Base-by-base conservation (phyloP, 2,113 vertebrate genomes). In the Halichoeres trimaculatus region DNA sequence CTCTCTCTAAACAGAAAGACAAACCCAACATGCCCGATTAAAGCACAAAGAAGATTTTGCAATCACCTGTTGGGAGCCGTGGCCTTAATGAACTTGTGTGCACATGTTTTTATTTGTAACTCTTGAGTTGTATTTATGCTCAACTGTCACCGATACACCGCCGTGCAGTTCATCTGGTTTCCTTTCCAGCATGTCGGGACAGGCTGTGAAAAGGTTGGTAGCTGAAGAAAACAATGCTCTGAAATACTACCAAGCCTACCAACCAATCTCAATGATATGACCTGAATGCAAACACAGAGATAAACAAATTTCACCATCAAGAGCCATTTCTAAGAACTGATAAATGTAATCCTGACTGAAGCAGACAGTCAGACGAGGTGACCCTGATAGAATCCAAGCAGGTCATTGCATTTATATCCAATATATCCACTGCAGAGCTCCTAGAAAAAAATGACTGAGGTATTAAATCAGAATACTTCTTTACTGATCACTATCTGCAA, bases 171-270 rank as follows among this genome's bases (percentile, higher is more conserved):
- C 2, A 3, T 52, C 76, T 72, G 23, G 70, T 86, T 86, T 76
- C 3, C 19, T 26, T 11, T 41, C 5, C 58, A 61, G 55, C 89
- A 82, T 22, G 91, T 55, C 35, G 34, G 10, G 61, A 67, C 89
- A 88, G 14, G 86, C 50, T 23, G 52, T 20, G 24, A 50, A 54
- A 19, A 9, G 2, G 16, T 17, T 2, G 1, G 16, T 36, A 23
- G 17, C 17, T 47, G 26, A 40, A 66, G 12, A 58, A 66, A 78
- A 81, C 34, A 81, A 69, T 4, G 14, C 22, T 60, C 38, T 22
- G 7, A 38, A 57, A 14, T 16, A 38, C 41, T 74, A 17, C 1
- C 4, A 45, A 45, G 34, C 71, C 72, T 50, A 36, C 26, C 40
- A 24, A 30, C 30, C 30, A 4, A 30, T 52, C 26, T 58, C 24